A percentile compares a stretch with the other conserved stretches of the same genome.
Evolutionary conservation across 2,113 vertebrate genomes (phyloP).

Genomic region (Macrotis lagotis): DNA sequence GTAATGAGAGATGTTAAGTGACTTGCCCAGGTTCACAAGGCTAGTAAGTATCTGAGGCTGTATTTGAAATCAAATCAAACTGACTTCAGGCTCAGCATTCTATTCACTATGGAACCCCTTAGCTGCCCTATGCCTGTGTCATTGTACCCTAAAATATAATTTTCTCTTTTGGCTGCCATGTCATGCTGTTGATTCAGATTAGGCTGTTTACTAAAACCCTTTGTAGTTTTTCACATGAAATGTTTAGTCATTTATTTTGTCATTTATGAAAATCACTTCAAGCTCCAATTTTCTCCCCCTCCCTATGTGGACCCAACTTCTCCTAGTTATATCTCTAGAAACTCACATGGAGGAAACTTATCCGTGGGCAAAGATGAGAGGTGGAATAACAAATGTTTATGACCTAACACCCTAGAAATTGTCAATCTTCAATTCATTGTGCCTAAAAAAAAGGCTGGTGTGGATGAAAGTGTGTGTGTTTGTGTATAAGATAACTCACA

Average conservation of each 20-base stretch:
- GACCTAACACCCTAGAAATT: slow-evolving; percentile 9
- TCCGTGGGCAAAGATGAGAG: neutral
- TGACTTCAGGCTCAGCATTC: neutral
- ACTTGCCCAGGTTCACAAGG: neutral
- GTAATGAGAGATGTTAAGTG: neutral
- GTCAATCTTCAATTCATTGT: slow-evolving; percentile 11
- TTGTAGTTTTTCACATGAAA: neutral
- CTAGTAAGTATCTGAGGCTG: neutral
- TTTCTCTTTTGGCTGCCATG: neutral
- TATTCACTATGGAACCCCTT: neutral
- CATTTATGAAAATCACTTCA: neutral
- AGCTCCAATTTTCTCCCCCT: neutral
- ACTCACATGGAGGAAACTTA: slow-evolving; percentile 13
- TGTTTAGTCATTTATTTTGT: neutral
- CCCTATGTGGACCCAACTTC: neutral
- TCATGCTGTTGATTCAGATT: neutral
- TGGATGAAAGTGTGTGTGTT: slow-evolving; percentile 14
- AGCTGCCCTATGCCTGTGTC: neutral
- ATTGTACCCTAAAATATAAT: neutral
- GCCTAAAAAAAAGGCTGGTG: slow-evolving; percentile 26
- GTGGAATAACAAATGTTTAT: slow-evolving; percentile 9
- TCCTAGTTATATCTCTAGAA: slow-evolving; percentile 26
- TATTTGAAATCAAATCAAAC: neutral
- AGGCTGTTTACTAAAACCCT: neutral
- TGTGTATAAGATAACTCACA: slow-evolving; percentile 41